Conservation (phyloP, 2,888 invertebrate genomes). For the Dysmachus trigonus region DNA sequence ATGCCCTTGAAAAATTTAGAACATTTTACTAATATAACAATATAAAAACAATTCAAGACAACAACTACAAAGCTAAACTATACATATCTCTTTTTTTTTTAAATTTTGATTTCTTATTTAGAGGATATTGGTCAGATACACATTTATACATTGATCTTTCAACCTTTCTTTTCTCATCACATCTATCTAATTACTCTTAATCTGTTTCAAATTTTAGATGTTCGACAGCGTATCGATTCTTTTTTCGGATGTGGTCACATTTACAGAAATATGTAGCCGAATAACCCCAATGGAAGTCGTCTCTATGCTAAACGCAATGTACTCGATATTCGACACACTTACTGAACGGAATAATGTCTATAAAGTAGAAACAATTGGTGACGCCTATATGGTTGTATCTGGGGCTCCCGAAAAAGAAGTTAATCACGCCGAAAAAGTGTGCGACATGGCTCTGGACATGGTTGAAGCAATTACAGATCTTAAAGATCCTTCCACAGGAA, state of each 20-base stretch:
- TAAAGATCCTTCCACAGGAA: constrained; percentile 91
- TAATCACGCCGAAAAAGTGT: constrained; percentile 91
- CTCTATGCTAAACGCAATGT: constrained; percentile 96
- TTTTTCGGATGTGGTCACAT: constrained; percentile 97
- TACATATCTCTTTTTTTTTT: too few species aligned
- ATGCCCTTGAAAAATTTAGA: too few species aligned
- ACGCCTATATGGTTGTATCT: constrained; percentile 98
- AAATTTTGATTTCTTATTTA: too few species aligned
- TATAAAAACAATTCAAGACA: too few species aligned
- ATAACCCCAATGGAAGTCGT: constrained; percentile 98
- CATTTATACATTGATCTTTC: too few species aligned
- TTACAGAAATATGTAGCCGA: constrained; percentile 95
- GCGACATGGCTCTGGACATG: constrained; percentile 97
- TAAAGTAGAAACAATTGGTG: constrained; percentile 98
- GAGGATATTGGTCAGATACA: too few species aligned
- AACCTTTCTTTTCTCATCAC: neutral
- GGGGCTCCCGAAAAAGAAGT: constrained; percentile 91
- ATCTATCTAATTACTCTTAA: neutral
- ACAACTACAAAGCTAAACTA: too few species aligned
- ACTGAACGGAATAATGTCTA: constrained; percentile 94
- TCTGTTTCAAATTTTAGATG: constrained; percentile 71
- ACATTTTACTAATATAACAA: too few species aligned
- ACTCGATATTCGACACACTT: constrained; percentile 94
- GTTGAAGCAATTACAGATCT: constrained; percentile 90
- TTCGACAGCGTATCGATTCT: constrained; percentile 95